Percentiles rank a stretch among this genome's conserved stretches.
Evolutionary conservation across 2,113 vertebrate species (phyloP).

Genomic region (Nematolebias whitei): DNA sequence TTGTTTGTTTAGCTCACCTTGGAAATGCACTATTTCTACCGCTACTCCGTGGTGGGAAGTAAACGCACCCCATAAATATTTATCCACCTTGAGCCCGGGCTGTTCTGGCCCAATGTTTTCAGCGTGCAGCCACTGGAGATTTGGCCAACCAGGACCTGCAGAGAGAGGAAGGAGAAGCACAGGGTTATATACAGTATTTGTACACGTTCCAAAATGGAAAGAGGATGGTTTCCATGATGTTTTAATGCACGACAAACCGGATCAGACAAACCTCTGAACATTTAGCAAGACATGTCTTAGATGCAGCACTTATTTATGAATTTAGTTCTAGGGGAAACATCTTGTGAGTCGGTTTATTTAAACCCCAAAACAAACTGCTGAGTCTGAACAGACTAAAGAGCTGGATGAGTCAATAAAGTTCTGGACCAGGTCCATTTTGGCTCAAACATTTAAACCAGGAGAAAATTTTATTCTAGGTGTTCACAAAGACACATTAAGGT

Average conservation of each 20-base stretch:
- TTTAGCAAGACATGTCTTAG: too few relatives aligned
- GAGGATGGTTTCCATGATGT: too few relatives aligned
- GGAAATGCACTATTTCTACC: constrained; percentile 75
- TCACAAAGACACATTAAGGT: too few relatives aligned
- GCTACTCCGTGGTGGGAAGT: constrained; percentile 67
- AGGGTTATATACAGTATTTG: constrained; percentile 56
- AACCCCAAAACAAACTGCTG: not conserved
- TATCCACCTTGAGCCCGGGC: constrained; percentile 70
- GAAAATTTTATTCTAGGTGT: too few relatives aligned
- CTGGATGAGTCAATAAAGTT: too few relatives aligned
- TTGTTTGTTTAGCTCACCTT: constrained; percentile 80
- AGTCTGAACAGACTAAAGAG: not conserved
- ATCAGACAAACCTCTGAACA: too few relatives aligned
- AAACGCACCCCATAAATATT: constrained; percentile 79
- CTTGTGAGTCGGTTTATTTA: not conserved
- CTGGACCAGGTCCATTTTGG: not conserved
- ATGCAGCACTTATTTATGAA: too few relatives aligned
- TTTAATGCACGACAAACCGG: constrained; percentile 62
- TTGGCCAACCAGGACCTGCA: constrained; percentile 61
- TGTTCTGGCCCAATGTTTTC: constrained; percentile 76
- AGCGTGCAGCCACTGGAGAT: constrained; percentile 70
- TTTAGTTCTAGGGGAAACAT: too few relatives aligned
- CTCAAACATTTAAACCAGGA: not conserved
- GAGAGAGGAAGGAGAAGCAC: constrained; percentile 4
- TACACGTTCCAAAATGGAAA: constrained; percentile 52